Evolutionary conservation across 2,797 vertebrate genomes (phyloP).

Genomic region (Babyrousa celebensis): DNA sequence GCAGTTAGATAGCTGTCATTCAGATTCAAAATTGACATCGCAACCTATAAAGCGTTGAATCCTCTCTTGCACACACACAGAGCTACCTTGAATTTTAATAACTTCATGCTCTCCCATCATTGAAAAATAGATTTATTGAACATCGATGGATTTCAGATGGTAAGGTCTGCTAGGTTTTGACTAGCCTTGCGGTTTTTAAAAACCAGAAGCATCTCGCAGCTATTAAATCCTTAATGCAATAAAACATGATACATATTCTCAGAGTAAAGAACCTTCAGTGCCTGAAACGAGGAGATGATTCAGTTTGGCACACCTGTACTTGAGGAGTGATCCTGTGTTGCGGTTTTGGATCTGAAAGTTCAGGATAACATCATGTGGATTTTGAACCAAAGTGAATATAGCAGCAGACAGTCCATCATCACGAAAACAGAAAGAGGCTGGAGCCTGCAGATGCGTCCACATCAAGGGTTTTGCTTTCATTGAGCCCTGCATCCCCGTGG

Average conservation of each 20-base stretch:
- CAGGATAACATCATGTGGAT: not conserved
- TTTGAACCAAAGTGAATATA: conserved; percentile 17
- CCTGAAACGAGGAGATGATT: not conserved
- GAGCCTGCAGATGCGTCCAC: not conserved
- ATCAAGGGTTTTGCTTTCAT: not conserved
- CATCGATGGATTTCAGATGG: not conserved
- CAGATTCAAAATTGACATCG: not conserved
- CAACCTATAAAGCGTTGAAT: not conserved
- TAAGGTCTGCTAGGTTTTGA: not conserved
- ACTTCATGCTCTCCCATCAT: not conserved
- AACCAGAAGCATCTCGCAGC: not conserved
- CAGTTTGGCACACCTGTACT: not conserved
- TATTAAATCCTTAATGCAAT: not conserved
- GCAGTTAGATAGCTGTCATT: not conserved
- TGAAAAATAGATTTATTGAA: conserved; percentile 20
- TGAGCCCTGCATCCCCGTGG: not conserved
- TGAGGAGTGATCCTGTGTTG: not conserved
- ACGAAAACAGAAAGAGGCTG: not conserved
- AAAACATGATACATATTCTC: not conserved
- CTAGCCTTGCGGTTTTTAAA: conserved; percentile 38
- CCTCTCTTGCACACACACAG: not conserved
- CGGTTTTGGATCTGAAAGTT: not conserved
- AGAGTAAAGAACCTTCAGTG: not conserved
- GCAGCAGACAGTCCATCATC: not conserved
- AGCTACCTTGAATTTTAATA: conserved; percentile 53